Evolutionary conservation across 2,797 vertebrate genomes (phyloP).

Genomic region (Phoebastria nigripes): DNA sequence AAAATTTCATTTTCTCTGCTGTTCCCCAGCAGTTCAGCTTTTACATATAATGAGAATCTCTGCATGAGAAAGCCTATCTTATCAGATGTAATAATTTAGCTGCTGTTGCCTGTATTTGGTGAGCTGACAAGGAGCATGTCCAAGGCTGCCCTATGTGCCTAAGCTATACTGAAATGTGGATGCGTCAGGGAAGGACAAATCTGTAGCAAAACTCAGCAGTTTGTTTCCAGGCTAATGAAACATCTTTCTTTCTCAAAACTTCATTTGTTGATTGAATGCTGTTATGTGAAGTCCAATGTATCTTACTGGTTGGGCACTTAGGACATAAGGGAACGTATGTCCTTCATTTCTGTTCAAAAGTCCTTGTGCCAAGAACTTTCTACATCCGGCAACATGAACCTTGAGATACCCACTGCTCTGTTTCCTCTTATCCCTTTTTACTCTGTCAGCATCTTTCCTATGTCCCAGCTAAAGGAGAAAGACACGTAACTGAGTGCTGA

Average conservation of each 20-base stretch:
- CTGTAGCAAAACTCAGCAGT: neutral
- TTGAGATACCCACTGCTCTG: neutral
- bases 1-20: neutral
- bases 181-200: neutral
- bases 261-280: neutral
- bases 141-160: neutral
- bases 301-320: neutral
- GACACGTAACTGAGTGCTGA: neutral
- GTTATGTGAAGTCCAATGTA: neutral
- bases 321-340: neutral
- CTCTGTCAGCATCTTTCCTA: neutral
- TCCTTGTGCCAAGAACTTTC: neutral
- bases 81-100: neutral
- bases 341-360: neutral
- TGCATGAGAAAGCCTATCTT: neutral
- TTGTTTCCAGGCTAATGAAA: neutral
- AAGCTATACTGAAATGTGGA: neutral
- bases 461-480: neutral
- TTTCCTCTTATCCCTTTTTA: neutral
- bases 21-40: neutral
- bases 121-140: neutral
- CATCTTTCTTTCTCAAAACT: neutral
- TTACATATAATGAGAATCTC: neutral
- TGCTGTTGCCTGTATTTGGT: neutral
- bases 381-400: neutral